Base-by-base conservation (phyloP, 2,113 vertebrate genomes). In the Nettapus auritus region DNA sequence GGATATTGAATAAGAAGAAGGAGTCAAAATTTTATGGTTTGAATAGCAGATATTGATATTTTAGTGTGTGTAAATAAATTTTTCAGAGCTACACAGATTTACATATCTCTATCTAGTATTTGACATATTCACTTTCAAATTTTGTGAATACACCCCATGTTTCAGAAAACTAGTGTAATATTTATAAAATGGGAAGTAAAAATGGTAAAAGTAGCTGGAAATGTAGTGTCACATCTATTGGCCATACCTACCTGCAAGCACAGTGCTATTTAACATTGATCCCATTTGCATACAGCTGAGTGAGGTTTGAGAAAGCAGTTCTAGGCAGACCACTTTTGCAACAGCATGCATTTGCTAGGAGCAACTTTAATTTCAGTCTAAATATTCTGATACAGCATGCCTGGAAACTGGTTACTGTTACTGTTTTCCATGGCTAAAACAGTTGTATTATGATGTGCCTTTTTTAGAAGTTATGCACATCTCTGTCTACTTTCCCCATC, bases 101-200 rank as follows among this genome's bases (percentile, higher is more conserved):
- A 40, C 3, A 7, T 16, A 13, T 56, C n/a, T 84, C 38, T 62
- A 8, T 50, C 23, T 59, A 75, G 62, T 26, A 62, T 17, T 14
- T 59, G 44, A 75, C 31, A 11, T 74, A 60, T 74, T 70, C 0
- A n/a, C 78, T 77, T 94, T 75, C 16, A 71, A 75, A 79, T 69
- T 70, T 86, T 63, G 8, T 0, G 0, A 29, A 38, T 52, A 42
- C 8, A 82, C 3, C 69, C 3, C 28, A 50, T 48, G 38, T n/a
- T 68, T 86, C 29, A 84, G 60, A 60, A 86, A 75, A 44, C 31
- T 46, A 62, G 6, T 17, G 73, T 77, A 62, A 11, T 48, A 40
- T 55, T 36, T 7, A 80, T 88, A 44, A 88, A 29, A 0, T 1
- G 0, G 5, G 2, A 16, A 69, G 25, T 52, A 68, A 92, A 53